Base-by-base conservation (phyloP, 1,140 invertebrate genomes). In the Samia ricini region DNA sequence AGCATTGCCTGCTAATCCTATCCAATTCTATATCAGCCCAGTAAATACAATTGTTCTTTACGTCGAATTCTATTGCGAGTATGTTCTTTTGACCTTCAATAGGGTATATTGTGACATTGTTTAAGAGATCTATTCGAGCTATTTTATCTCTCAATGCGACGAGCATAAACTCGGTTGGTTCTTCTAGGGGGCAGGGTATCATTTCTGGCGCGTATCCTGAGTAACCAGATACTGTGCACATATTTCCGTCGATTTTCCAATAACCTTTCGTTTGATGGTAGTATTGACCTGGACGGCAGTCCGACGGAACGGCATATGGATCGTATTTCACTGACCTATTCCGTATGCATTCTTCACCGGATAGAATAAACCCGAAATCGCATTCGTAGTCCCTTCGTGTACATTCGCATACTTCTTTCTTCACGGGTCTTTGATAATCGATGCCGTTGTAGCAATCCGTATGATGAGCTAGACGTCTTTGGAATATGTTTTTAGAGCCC, bases 261-360 rank as follows among this genome's bases (percentile, higher is more conserved):
- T 97, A 98, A 2, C 97, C 97, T 89, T 96, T 96, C 0, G 96
- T 97, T 50, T 95, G 88, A 76, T 95, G 95, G 76, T 97, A 98
- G 76, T 93, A 95, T 19, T 92, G 83, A 1, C 95, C 95, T 0
- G 94, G 92, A n/a, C 84, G 88, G 74, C 97, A 98, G 12, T 83
- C 87, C 0, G 62, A 19, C 0, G 96, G 96, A 1, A 95, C 82
- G 1, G 87, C 90, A 71, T 95, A 96, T 0, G 94, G 94, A 85
- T 96, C 93, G 51, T 83, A 91, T 19, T 79, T 81, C 0, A 91
- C 65, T 7, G 82, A 90, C 68, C 93, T 93, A 64, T 95, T 93
- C 0, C 91, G 87, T 8, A 95, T 89, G 64, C 95, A 95, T 4
- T 88, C 77, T n/a, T 92, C 86, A 68, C 81, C 76, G n/a, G 74